phyloP scores from a whole-genome alignment of 2,113 vertebrate species.

The Mus pahari region DNA sequence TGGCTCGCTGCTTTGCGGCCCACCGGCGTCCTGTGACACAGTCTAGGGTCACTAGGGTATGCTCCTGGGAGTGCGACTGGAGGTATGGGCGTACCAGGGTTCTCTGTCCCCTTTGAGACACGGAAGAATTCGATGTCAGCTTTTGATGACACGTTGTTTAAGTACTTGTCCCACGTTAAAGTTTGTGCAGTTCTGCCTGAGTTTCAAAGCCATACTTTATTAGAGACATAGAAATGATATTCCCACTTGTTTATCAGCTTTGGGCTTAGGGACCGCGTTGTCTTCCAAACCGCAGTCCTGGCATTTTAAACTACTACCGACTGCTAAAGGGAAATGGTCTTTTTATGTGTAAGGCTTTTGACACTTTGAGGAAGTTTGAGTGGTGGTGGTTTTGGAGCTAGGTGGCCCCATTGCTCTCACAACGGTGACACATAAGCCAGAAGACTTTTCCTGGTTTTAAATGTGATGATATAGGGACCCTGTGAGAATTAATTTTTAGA shows the following conservation, averaged over 20 bases:
- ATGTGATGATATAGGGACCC: neutral
- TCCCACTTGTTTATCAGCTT: neutral
- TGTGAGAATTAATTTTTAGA: slow-evolving; percentile 16
- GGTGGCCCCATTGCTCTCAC: neutral
- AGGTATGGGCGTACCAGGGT: neutral
- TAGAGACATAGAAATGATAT: neutral
- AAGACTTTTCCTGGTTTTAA: slow-evolving; percentile 39
- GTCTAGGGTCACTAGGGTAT: neutral
- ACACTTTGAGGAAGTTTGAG: slow-evolving; percentile 37
- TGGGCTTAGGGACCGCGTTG: neutral
- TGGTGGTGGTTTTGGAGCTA: slow-evolving; percentile 52
- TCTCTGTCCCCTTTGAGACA: neutral
- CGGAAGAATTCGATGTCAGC: neutral
- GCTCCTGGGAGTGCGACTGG: neutral
- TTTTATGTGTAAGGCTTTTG: slow-evolving; percentile 26
- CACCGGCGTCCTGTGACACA: neutral
- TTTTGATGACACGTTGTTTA: neutral
- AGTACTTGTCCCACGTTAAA: neutral
- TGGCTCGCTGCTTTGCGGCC: neutral
- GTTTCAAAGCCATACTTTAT: slow-evolving; percentile 35
- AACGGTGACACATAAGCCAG: neutral
- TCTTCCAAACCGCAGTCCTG: neutral
- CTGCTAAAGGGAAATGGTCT: neutral
- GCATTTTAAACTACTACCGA: neutral
- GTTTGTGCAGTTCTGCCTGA: neutral